These are phyloP conservation scores for Apodemia zela DNA, from an alignment of 2,888 invertebrate genomes.

Conservation along the genomic window DNA sequence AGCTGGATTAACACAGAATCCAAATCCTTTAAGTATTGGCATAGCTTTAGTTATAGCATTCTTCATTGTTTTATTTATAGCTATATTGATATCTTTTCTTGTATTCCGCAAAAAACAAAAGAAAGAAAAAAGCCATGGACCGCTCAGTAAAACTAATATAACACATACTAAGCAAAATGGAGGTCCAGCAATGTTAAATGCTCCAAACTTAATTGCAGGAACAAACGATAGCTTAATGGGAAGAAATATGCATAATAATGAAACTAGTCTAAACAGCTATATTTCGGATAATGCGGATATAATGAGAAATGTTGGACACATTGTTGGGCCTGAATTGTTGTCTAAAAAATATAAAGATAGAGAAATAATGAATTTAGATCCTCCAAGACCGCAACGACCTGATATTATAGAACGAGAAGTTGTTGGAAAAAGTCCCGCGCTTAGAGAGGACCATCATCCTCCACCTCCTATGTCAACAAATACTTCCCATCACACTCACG, in stretches of 20 bases:
- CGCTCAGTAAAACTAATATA: conserved; percentile 83
- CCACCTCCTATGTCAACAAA: conserved; percentile 88
- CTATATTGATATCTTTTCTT: conserved; percentile 94
- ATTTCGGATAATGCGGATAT: conserved; percentile 87
- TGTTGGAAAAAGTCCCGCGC: conserved; percentile 90
- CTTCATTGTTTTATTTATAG: conserved; percentile 93
- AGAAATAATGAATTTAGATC: conserved; percentile 86
- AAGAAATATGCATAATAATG: conserved; percentile 84
- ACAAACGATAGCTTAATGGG: conserved; percentile 86
- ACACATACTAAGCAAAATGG: conserved; percentile 90
- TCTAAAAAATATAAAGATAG: conserved; percentile 94
- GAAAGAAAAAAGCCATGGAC: conserved; percentile 88
- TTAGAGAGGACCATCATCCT: conserved; percentile 89
- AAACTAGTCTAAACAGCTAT: conserved; percentile 85
- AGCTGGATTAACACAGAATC: conserved; percentile 87
- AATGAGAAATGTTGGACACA: conserved; percentile 87
- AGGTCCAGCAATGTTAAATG: conserved; percentile 84
- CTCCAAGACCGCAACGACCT: conserved; percentile 90
- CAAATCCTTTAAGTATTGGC: conserved; percentile 94
- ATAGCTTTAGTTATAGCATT: conserved; percentile 96
- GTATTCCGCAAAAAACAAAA: conserved; percentile 94
- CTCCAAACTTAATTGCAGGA: conserved; percentile 83
- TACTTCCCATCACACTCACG: conserved; percentile 85
- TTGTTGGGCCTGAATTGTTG: conserved; percentile 91
- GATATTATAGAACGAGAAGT: conserved; percentile 96